Percentiles rank a stretch among this genome's conserved stretches.
Conservation (phyloP, 2,797 vertebrate species). For the Mareca penelope region DNA sequence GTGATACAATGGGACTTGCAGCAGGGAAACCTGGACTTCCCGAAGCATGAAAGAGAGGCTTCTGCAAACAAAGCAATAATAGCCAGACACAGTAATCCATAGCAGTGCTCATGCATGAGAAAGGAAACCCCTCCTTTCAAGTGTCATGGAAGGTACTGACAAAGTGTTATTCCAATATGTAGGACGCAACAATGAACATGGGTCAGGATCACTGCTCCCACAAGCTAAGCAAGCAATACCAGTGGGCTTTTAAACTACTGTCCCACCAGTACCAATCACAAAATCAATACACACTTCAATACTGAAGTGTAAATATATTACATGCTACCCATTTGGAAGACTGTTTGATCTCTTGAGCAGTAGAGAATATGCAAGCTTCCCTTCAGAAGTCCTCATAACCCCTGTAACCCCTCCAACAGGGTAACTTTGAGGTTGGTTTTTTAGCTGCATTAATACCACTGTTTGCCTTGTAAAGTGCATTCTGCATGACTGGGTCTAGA, state of each 20-base stretch:
- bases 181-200: neutral
- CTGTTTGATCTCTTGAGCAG: neutral
- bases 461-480: neutral
- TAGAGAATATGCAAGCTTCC: neutral
- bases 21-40: constrained; percentile 32
- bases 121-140: constrained; percentile 26
- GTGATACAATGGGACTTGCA: neutral
- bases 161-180: neutral
- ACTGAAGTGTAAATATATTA: neutral
- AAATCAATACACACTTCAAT: neutral
- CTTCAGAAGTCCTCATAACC: neutral
- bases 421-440: neutral
- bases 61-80: constrained; percentile 29
- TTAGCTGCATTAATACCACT: neutral
- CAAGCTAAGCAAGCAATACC: neutral
- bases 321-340: neutral
- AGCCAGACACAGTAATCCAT: neutral
- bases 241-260: neutral
- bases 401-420: neutral
- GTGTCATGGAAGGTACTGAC: neutral
- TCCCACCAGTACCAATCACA: neutral
- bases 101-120: neutral
- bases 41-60: neutral
- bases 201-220: neutral
- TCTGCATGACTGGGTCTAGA: constrained; percentile 13